phyloP scores from a whole-genome alignment of 2,797 vertebrate species.

The Aplochiton taeniatus region DNA sequence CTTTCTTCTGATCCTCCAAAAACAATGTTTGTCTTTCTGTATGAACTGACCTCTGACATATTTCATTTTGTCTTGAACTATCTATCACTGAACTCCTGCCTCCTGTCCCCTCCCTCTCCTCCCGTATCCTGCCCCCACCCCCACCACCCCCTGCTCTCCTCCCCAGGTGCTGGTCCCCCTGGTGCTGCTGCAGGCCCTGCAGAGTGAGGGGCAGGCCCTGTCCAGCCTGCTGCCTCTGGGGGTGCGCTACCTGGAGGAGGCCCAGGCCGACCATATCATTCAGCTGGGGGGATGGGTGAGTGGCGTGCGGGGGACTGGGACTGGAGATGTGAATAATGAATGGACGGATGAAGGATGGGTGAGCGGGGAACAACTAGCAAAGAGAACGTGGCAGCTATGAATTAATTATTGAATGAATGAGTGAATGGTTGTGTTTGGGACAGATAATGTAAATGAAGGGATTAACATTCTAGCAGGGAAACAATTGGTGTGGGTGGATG shows the following conservation, averaged over 20 bases:
- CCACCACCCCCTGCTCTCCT: background rate
- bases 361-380: background rate
- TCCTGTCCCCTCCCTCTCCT: background rate
- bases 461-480: too few relatives aligned
- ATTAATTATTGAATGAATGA: too few relatives aligned
- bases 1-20: too few relatives aligned
- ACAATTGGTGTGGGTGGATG: too few relatives aligned
- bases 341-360: constrained; percentile 21
- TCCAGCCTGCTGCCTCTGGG: constrained; percentile 79
- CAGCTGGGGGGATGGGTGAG: constrained; percentile 97
- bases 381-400: too few relatives aligned
- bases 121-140: background rate
- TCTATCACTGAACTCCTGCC: too few relatives aligned
- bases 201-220: constrained; percentile 76
- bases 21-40: too few relatives aligned
- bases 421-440: too few relatives aligned
- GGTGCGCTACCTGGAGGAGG: constrained; percentile 85
- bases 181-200: constrained; percentile 85
- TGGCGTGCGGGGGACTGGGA: constrained; percentile 15
- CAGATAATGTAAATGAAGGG: too few relatives aligned
- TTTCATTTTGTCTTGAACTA: too few relatives aligned
- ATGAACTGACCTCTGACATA: too few relatives aligned
- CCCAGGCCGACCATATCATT: constrained; percentile 82
- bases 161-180: constrained; percentile 87
- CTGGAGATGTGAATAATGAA: background rate